Evolutionary conservation across 2,888 invertebrate species (phyloP), one percentile per base, ranked within the genome.

Genomic region (Coremacera marginata): DNA sequence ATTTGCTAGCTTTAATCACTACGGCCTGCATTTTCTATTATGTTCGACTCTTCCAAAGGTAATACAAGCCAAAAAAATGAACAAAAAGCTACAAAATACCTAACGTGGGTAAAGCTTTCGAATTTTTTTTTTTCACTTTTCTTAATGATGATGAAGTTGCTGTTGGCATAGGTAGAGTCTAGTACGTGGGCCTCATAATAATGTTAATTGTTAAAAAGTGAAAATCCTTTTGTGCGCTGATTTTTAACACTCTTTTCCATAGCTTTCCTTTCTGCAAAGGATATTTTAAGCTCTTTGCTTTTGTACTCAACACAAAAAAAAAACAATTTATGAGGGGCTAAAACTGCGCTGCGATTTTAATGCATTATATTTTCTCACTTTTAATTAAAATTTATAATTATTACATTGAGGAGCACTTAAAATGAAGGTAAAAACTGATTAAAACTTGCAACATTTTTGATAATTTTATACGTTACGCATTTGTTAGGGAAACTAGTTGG

Each of bases 321-420:
- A 14, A 44, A 22, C 14, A 22, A 27, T 2, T 19, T 19, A 7
- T 22, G 19, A n/a, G 22, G 3, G 22, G 19, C 14, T 9, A 1
- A 27, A 27, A n/a, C 9, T 27, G 25, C 22, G 57, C 25, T 14
- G 14, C 16, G 14, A n/a, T n/a, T 31, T 63, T 63, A 63, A 31
- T 63, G 63, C 63, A 34, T 34, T 44, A 44, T 11, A 63, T n/a
- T 63, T 37, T 60, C 51, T 68, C 60, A 70, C n/a, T 75, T 65
- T 62, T 52, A 78, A 55, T 77, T 55, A 70, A 75, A 75, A 71
- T 70, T 78, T 49, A 71, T 67, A 75, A 11, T 57, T 37, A 70
- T 27, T 19, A 60, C 65, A 72, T 71, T 57, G 62, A 70, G 65
- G 57, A 27, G 51, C 22, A 19, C 16, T 49, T 60, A 1, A 19